Evolutionary conservation across 2,113 vertebrate species (phyloP).

Genomic region (Telmatochromis sp.): DNA sequence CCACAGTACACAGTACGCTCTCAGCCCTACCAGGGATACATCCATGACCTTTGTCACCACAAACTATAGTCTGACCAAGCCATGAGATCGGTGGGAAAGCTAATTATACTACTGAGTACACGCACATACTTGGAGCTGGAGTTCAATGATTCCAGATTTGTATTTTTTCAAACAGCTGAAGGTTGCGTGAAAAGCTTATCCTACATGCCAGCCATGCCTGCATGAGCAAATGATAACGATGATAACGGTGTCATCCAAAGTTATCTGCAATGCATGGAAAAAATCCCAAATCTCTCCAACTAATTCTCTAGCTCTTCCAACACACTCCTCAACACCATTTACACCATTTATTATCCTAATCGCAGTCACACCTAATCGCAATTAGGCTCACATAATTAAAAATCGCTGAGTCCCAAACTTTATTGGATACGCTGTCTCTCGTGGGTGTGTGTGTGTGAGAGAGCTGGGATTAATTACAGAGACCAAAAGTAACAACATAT

Average conservation of each 20-base stretch:
- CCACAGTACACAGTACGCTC: not conserved
- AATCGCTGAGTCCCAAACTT: not conserved
- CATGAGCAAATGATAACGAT: not conserved
- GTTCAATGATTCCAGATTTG: not conserved
- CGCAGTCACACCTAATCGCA: not conserved
- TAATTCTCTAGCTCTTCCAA: not conserved
- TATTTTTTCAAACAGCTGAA: not conserved
- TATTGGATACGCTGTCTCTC: not conserved
- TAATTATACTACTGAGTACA: not conserved
- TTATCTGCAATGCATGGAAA: not conserved
- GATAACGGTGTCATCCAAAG: not conserved
- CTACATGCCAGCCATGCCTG: not conserved
- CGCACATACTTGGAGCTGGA: not conserved
- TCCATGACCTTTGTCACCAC: not conserved
- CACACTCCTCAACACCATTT: not conserved
- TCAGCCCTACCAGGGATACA: not conserved
- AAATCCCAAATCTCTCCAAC: not conserved
- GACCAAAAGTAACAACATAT: not conserved
- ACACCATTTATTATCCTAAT: not conserved
- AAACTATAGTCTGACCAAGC: not conserved
- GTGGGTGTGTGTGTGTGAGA: not conserved
- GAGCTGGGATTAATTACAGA: constrained; percentile 26
- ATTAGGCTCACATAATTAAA: not conserved
- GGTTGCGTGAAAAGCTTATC: not conserved
- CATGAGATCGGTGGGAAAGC: not conserved